phyloP scores from a whole-genome alignment of 2,113 vertebrate species.

The Tragelaphus strepsiceros region DNA sequence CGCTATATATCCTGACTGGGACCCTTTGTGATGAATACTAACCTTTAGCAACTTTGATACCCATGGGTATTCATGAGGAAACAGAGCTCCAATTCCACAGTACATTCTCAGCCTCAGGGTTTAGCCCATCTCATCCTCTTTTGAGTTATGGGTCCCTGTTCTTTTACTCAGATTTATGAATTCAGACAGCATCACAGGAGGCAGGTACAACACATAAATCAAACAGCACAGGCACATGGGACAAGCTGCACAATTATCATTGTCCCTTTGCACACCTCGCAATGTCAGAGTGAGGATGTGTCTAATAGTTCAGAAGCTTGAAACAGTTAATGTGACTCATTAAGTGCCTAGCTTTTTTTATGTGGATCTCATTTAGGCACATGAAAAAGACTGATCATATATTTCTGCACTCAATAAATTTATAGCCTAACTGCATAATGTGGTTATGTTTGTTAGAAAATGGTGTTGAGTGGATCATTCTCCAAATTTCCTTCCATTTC shows the following conservation, averaged over 20 bases:
- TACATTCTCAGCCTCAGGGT: slow-evolving; percentile 60
- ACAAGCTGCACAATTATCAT: slow-evolving; percentile 61
- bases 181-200: slow-evolving; percentile 56
- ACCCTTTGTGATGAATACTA: slow-evolving; percentile 50
- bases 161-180: slow-evolving; percentile 70
- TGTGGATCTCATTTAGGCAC: not conserved
- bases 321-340: slow-evolving; percentile 7
- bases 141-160: slow-evolving; percentile 70
- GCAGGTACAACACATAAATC: slow-evolving; percentile 68
- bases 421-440: not conserved
- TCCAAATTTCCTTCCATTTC: not conserved
- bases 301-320: not conserved
- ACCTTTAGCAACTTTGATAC: slow-evolving; percentile 56
- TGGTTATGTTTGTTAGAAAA: not conserved
- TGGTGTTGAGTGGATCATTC: not conserved
- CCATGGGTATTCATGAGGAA: slow-evolving; percentile 43
- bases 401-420: not conserved
- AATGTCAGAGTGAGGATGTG: slow-evolving; percentile 46
- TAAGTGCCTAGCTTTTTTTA: not conserved
- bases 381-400: not conserved
- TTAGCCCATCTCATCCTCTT: slow-evolving; percentile 60
- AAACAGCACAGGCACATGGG: slow-evolving; percentile 42
- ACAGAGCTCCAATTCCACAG: slow-evolving; percentile 7
- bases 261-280: slow-evolving; percentile 45
- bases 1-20: not conserved